Evolutionary conservation across 2,113 vertebrate genomes (phyloP).

Genomic region (Brachypteracias leptosomus): DNA sequence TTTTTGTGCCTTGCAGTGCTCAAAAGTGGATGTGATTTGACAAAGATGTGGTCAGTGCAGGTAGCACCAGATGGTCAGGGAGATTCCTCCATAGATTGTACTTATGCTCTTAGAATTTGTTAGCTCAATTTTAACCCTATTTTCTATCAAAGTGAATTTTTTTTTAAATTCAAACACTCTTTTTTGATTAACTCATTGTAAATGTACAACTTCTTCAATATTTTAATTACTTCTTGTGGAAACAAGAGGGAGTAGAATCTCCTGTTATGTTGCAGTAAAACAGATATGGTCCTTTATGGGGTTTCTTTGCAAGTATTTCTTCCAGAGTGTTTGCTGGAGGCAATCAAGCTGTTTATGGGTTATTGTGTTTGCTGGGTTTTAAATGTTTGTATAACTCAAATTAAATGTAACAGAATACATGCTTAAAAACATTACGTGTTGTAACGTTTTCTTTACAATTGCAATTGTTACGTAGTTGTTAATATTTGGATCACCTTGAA

Average conservation of each 20-base stretch:
- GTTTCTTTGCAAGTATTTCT: not conserved
- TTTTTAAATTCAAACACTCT: no score
- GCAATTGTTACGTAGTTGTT: not conserved
- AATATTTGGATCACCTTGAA: not conserved
- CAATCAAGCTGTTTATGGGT: not conserved
- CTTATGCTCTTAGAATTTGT: not conserved
- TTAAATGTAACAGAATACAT: not conserved
- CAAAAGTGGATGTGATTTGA: not conserved
- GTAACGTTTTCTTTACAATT: not conserved
- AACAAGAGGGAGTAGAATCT: not conserved
- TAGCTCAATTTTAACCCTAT: not conserved
- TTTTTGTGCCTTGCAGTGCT: not conserved
- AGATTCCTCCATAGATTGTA: not conserved
- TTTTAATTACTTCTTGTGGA: not conserved
- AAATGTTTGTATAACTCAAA: not conserved
- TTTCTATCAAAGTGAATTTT: not conserved
- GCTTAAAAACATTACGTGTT: not conserved
- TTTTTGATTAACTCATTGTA: not conserved
- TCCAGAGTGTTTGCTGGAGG: not conserved
- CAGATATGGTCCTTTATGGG: not conserved
- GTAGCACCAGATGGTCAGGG: not conserved
- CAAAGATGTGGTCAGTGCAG: not conserved
- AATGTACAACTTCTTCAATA: not conserved
- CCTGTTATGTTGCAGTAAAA: not conserved
- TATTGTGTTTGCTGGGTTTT: not conserved